Conservation (phyloP, 2,888 invertebrate genomes). For the Andricus curvator region DNA sequence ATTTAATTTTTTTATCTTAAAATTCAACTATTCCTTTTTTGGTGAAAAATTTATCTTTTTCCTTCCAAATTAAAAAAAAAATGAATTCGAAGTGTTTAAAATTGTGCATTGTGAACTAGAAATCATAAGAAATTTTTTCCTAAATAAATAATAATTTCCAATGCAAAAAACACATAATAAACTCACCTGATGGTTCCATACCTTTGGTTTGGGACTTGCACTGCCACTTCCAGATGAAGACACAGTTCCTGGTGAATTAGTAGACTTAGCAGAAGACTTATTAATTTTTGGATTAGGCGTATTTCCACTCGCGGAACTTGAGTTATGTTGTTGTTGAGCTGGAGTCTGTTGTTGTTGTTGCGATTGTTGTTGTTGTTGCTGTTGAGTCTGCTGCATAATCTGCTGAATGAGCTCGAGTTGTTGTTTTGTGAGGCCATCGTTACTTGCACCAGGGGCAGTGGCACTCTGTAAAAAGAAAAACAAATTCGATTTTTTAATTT, state of each 20-base stretch:
- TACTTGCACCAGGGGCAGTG: conserved; percentile 78
- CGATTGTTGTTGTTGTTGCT: conserved; percentile 79
- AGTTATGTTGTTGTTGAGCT: conserved; percentile 59
- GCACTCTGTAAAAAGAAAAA: conserved; percentile 71
- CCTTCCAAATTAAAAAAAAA: no score
- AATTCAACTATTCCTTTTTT: no score
- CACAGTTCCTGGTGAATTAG: conserved; percentile 68
- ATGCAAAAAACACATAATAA: background rate
- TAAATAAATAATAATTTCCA: no score
- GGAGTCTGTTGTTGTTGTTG: conserved; percentile 63
- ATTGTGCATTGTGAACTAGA: no score
- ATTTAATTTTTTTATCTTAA: no score
- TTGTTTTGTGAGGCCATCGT: conserved; percentile 86
- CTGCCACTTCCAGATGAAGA: conserved; percentile 65
- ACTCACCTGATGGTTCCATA: conserved; percentile 81
- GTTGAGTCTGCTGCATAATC: conserved; percentile 88
- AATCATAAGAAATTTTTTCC: no score
- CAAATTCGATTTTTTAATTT: background rate
- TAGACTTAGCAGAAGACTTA: conserved; percentile 75
- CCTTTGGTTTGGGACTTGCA: conserved; percentile 79
- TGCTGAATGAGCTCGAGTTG: conserved; percentile 88
- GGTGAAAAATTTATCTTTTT: no score
- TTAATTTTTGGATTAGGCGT: conserved; percentile 70
- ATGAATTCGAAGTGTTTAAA: no score
- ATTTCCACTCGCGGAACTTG: conserved; percentile 68